phyloP scores from a whole-genome alignment of 2,888 invertebrate genomes.

The Ephialtes manifestator region DNA sequence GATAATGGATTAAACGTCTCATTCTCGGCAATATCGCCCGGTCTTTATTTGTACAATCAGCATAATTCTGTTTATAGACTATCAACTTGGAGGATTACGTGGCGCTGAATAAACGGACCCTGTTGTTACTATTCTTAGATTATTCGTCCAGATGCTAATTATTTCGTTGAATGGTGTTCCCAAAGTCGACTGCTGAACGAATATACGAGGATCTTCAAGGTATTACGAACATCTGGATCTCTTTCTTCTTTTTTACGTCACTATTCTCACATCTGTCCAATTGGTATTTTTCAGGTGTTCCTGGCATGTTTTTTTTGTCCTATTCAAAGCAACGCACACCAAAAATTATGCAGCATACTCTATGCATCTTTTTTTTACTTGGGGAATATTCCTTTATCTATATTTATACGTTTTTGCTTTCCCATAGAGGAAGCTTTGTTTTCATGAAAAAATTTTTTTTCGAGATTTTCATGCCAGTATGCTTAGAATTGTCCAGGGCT shows the following conservation, averaged over 20 bases:
- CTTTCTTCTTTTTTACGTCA: neutral
- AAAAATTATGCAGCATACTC: neutral
- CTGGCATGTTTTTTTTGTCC: neutral
- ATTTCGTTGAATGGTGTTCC: slow-evolving; percentile 7
- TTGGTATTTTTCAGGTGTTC: slow-evolving; percentile 13
- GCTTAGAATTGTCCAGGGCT: too few species aligned
- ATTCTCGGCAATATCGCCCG: neutral
- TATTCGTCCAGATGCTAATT: slow-evolving; percentile 50
- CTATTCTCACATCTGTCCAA: slow-evolving; percentile 14
- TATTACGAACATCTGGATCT: slow-evolving; percentile 2
- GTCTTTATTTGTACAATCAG: slow-evolving; percentile 27
- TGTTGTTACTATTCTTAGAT: slow-evolving; percentile 57
- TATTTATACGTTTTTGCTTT: too few species aligned
- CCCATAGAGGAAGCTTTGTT: too few species aligned
- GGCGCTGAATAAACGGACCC: slow-evolving; percentile 7
- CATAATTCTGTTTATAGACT: slow-evolving; percentile 25
- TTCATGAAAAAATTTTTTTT: too few species aligned
- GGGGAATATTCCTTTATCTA: too few species aligned
- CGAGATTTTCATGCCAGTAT: too few species aligned
- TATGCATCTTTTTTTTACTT: too few species aligned
- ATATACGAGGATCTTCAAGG: slow-evolving; percentile 37
- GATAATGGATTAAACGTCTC: slow-evolving; percentile 15
- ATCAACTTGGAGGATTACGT: slow-evolving; percentile 15
- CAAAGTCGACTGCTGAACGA: neutral
- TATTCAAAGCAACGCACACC: neutral